Evolutionary conservation across 2,888 invertebrate species (phyloP).

Genomic region (Himalopsyche anomala): DNA sequence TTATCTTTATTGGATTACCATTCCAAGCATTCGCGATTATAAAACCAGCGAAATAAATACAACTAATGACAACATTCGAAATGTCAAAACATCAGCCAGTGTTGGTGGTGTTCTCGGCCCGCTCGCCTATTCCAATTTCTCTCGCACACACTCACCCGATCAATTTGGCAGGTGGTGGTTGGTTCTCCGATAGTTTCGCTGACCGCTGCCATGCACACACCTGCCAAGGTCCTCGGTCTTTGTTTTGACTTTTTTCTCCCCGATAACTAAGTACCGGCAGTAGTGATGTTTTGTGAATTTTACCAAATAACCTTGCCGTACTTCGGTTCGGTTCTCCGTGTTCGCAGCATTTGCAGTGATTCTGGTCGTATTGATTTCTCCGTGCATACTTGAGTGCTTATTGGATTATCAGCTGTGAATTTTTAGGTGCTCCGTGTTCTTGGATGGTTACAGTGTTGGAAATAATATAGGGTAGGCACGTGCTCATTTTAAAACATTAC

Average conservation of each 20-base stretch:
- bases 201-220: not conserved
- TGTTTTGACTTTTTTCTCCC: not conserved
- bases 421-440: not conserved
- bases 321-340: not conserved
- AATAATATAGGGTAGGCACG: not conserved
- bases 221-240: not conserved
- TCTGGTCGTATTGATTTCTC: not conserved
- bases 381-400: not conserved
- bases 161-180: not conserved
- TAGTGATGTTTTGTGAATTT: not conserved
- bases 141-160: not conserved
- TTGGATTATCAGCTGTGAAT: slow-evolving; percentile 30
- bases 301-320: not conserved
- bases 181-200: not conserved
- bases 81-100: not conserved
- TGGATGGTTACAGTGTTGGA: not conserved
- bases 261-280: not conserved
- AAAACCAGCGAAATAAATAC: not conserved
- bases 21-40: not conserved
- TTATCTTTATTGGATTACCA: slow-evolving; percentile 1
- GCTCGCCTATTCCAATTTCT: not conserved
- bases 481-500: no score
- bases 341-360: not conserved
- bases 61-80: not conserved
- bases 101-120: not conserved